Conservation (phyloP, 2,888 invertebrate genomes). For the Dryocosmus kuriphilus region DNA sequence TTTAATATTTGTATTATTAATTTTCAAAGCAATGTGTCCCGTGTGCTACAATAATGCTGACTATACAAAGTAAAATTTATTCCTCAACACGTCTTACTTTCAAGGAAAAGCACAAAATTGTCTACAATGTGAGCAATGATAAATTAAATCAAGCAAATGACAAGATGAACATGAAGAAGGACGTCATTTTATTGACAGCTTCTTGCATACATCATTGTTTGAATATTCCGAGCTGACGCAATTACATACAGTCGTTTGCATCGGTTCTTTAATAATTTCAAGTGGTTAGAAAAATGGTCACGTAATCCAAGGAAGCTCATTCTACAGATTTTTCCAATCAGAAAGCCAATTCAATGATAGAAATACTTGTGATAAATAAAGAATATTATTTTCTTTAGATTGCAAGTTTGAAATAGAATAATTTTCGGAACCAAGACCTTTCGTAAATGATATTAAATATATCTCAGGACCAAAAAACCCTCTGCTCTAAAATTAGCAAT, state of each 20-base stretch:
- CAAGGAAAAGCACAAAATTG: background rate
- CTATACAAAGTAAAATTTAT: no score
- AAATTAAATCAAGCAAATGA: conserved; percentile 34
- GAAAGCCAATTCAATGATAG: background rate
- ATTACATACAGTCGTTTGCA: conserved; percentile 8
- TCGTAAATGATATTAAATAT: background rate
- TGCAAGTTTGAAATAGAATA: background rate
- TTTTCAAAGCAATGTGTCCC: no score
- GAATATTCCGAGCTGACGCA: conserved; percentile 6
- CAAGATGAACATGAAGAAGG: conserved; percentile 5
- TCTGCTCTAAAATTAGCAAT: conserved; percentile 32
- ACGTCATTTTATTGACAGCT: conserved; percentile 22
- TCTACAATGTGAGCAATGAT: background rate
- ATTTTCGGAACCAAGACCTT: background rate
- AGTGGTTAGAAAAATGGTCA: conserved; percentile 3
- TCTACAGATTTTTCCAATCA: background rate
- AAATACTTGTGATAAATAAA: background rate
- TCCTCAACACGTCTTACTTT: background rate
- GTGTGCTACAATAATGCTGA: no score
- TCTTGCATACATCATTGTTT: conserved; percentile 28
- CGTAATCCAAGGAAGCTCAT: background rate
- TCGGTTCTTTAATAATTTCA: conserved; percentile 8
- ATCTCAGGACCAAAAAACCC: background rate
- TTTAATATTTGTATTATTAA: no score
- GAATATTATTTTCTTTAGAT: background rate